Evolutionary conservation across 2,797 vertebrate genomes (phyloP).

Genomic region (Hylomyscus alleni): DNA sequence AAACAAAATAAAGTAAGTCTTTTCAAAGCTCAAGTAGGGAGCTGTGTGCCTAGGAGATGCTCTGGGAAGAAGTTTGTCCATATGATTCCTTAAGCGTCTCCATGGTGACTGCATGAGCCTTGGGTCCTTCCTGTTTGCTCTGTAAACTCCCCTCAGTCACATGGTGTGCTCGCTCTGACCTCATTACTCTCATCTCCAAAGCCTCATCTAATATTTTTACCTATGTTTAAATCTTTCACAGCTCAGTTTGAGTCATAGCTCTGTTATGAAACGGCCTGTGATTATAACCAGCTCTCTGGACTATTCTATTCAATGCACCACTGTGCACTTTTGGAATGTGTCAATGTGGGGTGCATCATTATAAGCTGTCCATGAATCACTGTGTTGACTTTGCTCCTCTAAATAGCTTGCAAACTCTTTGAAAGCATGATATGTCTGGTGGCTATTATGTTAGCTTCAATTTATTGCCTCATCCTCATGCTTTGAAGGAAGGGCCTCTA

Average conservation of each 20-base stretch:
- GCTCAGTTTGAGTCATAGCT: slow-evolving; percentile 53
- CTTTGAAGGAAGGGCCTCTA: slow-evolving; percentile 37
- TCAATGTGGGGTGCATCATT: slow-evolving; percentile 47
- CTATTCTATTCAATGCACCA: slow-evolving; percentile 38
- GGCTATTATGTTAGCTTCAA: slow-evolving; percentile 32
- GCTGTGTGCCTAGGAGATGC: background rate
- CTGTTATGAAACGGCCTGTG: slow-evolving; percentile 38
- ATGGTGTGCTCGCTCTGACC: background rate
- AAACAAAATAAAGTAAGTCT: background rate
- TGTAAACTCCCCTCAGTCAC: slow-evolving; percentile 15
- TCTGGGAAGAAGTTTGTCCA: background rate
- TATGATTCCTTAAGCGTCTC: background rate
- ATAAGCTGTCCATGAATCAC: slow-evolving; percentile 33
- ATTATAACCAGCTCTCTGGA: slow-evolving; percentile 56
- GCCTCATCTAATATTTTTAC: slow-evolving; percentile 23
- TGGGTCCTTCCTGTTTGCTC: background rate
- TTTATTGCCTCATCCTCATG: background rate
- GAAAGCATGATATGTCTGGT: background rate
- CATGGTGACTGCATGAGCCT: background rate
- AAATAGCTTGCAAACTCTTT: slow-evolving; percentile 51
- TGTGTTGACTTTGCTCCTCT: slow-evolving; percentile 56
- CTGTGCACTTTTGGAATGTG: slow-evolving; percentile 42
- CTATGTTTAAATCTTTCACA: slow-evolving; percentile 50
- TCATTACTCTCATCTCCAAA: slow-evolving; percentile 16
- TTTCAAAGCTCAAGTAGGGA: background rate